Percentiles rank a stretch among this genome's conserved stretches.
These are phyloP conservation scores for Cryptotermes secundus DNA, from an alignment of 1,140 invertebrate genomes.

Conservation along the genomic window DNA sequence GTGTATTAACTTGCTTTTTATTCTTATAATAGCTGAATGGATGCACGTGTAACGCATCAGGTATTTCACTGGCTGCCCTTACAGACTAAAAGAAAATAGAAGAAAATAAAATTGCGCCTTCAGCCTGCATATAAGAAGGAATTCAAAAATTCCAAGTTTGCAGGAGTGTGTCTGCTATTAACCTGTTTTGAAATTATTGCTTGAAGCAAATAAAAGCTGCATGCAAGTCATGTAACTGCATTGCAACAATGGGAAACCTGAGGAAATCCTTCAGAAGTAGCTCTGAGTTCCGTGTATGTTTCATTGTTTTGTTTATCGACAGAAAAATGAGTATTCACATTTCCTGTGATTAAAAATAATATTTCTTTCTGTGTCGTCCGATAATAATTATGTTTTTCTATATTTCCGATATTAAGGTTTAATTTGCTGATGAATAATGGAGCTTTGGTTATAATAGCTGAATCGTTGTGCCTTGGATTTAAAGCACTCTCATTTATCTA, in stretches of 20 bases:
- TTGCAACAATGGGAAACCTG: background rate
- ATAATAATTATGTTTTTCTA: too few species aligned
- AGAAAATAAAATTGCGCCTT: background rate
- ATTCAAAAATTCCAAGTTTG: background rate
- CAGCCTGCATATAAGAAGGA: background rate
- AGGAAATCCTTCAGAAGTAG: background rate
- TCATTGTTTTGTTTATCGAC: too few species aligned
- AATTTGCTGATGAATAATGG: too few species aligned
- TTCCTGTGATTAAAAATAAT: too few species aligned
- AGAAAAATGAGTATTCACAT: too few species aligned
- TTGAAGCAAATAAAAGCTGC: background rate
- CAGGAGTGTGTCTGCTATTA: background rate
- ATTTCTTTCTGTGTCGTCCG: too few species aligned
- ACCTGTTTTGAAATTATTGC: background rate
- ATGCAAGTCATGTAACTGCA: background rate
- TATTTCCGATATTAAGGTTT: too few species aligned
- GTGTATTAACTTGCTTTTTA: background rate
- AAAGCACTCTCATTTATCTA: too few species aligned
- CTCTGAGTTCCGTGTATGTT: too few species aligned
- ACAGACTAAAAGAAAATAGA: too few species aligned
- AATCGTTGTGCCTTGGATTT: too few species aligned
- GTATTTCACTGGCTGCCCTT: background rate
- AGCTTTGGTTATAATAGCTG: too few species aligned
- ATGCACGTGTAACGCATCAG: background rate
- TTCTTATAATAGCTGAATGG: background rate